A percentile compares a stretch with the other conserved stretches of the same genome.
Conservation (phyloP, 2,888 invertebrate genomes). For the Macrophya annulata region DNA sequence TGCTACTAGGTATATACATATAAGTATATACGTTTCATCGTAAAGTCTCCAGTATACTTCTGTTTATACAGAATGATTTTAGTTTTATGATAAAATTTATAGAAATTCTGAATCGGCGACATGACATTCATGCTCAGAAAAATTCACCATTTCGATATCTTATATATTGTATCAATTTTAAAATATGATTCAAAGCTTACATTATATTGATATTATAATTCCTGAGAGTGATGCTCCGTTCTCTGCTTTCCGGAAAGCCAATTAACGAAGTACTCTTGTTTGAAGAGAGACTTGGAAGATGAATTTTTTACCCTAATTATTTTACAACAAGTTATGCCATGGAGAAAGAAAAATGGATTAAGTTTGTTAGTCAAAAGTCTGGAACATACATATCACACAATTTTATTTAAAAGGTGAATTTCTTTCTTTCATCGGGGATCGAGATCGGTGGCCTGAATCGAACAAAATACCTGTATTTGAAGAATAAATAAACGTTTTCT, state of each 20-base stretch:
- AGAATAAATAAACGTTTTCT: conserved; percentile 11
- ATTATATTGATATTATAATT: background rate
- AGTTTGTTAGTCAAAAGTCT: background rate
- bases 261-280: background rate
- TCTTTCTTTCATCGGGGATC: background rate
- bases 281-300: background rate
- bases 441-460: background rate
- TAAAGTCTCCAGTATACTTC: background rate
- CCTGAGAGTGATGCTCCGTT: background rate
- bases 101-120: background rate
- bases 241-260: background rate
- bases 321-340: background rate
- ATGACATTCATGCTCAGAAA: background rate
- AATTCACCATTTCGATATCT: background rate
- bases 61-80: background rate
- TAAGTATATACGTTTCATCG: background rate
- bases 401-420: background rate
- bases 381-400: background rate
- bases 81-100: background rate
- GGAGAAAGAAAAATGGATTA: background rate
- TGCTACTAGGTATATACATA: background rate
- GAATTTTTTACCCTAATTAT: background rate
- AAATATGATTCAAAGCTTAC: background rate
- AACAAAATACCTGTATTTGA: background rate
- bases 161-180: background rate